These are phyloP conservation scores for Amiota minor DNA, from an alignment of 2,888 invertebrate species.

Conservation along the genomic window DNA sequence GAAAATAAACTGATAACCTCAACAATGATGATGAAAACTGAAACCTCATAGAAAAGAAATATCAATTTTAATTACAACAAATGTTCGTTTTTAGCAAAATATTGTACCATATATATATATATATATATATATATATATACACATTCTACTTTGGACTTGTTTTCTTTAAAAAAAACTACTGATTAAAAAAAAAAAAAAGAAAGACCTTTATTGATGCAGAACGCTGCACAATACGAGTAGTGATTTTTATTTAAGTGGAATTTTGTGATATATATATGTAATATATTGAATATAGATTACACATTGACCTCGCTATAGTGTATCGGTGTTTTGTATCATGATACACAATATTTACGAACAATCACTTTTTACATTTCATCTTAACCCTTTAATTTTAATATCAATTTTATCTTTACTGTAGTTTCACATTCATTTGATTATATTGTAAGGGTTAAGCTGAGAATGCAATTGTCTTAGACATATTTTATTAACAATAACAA, in stretches of 20 bases:
- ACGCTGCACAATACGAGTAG: conserved; percentile 2
- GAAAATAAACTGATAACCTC: too few species aligned
- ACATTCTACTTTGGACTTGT: too few species aligned
- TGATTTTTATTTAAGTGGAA: neutral
- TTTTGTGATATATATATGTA: neutral
- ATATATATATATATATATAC: too few species aligned
- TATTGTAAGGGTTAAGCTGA: conserved; percentile 3
- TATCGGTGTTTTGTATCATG: neutral
- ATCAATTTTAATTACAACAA: too few species aligned
- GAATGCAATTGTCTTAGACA: neutral
- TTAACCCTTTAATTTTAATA: neutral
- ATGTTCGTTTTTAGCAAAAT: too few species aligned
- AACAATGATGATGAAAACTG: too few species aligned
- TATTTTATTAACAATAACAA: conserved; percentile 11
- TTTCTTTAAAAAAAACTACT: too few species aligned
- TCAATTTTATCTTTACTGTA: too few species aligned
- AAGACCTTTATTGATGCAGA: neutral
- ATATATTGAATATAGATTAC: conserved; percentile 11
- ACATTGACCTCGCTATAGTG: conserved; percentile 12
- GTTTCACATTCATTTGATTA: too few species aligned
- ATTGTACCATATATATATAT: too few species aligned
- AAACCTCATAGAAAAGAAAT: too few species aligned
- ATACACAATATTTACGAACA: neutral
- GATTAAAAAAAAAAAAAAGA: neutral
- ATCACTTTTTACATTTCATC: neutral